Conservation (phyloP, 2,113 vertebrate genomes). For the Tauraco erythrolophus region DNA sequence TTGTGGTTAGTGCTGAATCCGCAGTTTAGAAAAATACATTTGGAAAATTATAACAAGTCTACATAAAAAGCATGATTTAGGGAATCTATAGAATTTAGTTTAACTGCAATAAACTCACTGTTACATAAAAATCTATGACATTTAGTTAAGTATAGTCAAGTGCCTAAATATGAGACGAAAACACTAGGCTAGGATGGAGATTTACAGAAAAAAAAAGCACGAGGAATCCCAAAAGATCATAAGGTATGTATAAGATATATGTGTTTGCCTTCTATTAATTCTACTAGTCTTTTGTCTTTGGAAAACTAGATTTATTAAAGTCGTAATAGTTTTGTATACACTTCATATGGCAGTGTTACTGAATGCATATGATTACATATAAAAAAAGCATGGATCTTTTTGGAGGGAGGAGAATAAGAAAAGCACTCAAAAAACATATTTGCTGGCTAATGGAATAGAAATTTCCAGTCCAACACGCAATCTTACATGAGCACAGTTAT, state of each 20-base stretch:
- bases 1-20: not conserved
- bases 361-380: too few species aligned
- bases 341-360: not conserved
- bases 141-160: not conserved
- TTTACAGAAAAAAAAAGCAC: not conserved
- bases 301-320: not conserved
- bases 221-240: not conserved
- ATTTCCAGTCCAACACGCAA: not conserved
- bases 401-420: not conserved
- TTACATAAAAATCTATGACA: not conserved
- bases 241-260: not conserved
- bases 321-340: not conserved
- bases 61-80: not conserved
- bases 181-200: not conserved
- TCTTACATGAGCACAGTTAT: not conserved
- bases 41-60: not conserved
- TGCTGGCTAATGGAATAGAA: not conserved
- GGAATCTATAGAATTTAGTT: not conserved
- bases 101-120: not conserved
- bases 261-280: not conserved
- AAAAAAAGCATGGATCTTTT: not conserved
- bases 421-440: accelerated
- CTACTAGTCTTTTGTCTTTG: not conserved
- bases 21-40: not conserved
- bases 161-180: not conserved